A percentile compares a stretch with the other conserved stretches of the same genome.
Conservation (phyloP, 2,888 invertebrate genomes). For the Cosmia trapezina region DNA sequence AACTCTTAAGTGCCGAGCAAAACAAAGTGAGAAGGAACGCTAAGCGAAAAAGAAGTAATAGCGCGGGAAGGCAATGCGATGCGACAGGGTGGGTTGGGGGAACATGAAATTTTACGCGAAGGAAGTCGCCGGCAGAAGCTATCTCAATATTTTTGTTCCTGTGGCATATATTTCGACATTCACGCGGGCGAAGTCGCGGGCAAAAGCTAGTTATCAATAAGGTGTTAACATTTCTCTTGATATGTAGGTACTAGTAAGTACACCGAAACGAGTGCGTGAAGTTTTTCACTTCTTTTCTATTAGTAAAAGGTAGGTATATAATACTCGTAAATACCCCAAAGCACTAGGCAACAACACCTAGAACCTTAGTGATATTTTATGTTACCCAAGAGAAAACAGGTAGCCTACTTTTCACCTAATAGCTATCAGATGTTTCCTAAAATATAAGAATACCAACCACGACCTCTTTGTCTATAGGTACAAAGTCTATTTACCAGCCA, state of each 20-base stretch:
- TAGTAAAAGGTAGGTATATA: not conserved
- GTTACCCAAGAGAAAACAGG: slow-evolving; percentile 3
- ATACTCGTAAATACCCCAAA: not conserved
- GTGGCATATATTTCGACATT: too few species aligned
- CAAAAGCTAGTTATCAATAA: too few species aligned
- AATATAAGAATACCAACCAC: slow-evolving; percentile 2
- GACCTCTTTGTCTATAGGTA: not conserved
- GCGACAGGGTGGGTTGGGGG: too few species aligned
- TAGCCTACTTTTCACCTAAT: slow-evolving; percentile 11
- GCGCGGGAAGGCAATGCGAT: too few species aligned
- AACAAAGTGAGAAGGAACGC: too few species aligned
- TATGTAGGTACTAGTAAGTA: not conserved
- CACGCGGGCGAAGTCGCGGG: too few species aligned
- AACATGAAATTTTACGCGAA: too few species aligned
- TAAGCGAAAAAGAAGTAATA: too few species aligned
- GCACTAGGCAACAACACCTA: not conserved
- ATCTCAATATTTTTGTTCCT: too few species aligned
- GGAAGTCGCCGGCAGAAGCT: too few species aligned
- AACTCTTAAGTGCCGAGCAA: too few species aligned
- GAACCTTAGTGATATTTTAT: slow-evolving; percentile 15
- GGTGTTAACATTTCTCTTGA: not conserved
- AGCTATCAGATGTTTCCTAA: slow-evolving; percentile 39
- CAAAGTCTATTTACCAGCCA: slow-evolving; percentile 8
- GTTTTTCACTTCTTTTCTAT: not conserved
- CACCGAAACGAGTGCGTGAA: not conserved